Evolutionary conservation across 2,113 vertebrate genomes (phyloP).

Genomic region (Suncus etruscus): DNA sequence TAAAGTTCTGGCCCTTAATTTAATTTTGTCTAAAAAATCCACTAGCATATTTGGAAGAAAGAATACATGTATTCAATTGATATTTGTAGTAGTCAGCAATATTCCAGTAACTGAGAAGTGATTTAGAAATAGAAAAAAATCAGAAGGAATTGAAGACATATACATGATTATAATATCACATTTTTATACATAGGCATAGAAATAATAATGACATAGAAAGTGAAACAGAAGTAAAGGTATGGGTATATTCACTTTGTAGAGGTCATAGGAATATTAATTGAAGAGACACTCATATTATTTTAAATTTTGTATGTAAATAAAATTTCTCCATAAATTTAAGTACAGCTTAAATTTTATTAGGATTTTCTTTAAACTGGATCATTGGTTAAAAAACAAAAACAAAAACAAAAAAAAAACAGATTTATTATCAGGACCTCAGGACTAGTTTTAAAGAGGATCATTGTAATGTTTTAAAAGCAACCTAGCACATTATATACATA

Average conservation of each 20-base stretch:
- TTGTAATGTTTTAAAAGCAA: not conserved
- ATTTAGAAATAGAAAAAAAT: not conserved
- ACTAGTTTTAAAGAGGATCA: not conserved
- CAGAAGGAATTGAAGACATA: not conserved
- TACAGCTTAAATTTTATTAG: not conserved
- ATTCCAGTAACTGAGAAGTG: not conserved
- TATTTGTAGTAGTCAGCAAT: not conserved
- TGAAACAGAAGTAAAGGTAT: not conserved
- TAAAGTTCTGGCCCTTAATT: too few species aligned
- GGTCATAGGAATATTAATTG: not conserved
- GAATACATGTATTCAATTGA: not conserved
- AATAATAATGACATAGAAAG: not conserved
- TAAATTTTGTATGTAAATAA: not conserved
- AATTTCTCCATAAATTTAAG: not conserved
- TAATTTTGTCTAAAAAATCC: not conserved
- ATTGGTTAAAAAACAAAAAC: not conserved
- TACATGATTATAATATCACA: not conserved
- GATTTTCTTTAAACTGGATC: not conserved
- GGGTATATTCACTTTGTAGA: not conserved
- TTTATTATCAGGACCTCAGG: not conserved
- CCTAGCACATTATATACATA: not conserved
- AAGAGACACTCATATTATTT: not conserved
- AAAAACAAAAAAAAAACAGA: slow-evolving; percentile 23
- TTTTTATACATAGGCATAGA: not conserved
- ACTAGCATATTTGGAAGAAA: not conserved